Conservation (phyloP, 2,888 invertebrate genomes). For the Allophyes oxyacanthae region DNA sequence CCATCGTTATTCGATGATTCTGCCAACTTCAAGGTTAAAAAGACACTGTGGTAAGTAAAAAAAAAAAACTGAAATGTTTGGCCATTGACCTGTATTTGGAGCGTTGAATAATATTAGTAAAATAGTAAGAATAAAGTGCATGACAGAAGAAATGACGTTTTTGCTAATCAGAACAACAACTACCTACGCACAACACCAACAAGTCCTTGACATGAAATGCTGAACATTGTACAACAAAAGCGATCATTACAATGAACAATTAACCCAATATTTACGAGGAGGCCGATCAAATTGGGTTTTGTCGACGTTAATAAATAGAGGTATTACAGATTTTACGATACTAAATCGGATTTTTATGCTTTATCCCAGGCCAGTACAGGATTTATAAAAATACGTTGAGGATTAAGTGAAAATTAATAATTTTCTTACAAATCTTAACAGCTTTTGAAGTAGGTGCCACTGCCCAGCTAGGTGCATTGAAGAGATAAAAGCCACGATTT, state of each 20-base stretch:
- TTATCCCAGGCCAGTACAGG: background rate
- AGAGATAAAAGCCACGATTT: too few relatives aligned
- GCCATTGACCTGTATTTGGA: too few relatives aligned
- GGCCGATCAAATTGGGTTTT: constrained; percentile 22
- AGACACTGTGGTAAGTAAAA: too few relatives aligned
- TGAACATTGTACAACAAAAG: constrained; percentile 26
- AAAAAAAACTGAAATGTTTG: too few relatives aligned
- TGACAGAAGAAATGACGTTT: background rate
- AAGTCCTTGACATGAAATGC: constrained; percentile 48
- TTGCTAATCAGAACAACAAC: constrained; percentile 5
- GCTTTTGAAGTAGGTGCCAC: too few relatives aligned
- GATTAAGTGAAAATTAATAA: too few relatives aligned
- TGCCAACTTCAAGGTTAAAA: too few relatives aligned
- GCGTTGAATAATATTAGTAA: too few relatives aligned
- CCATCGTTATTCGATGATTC: too few relatives aligned
- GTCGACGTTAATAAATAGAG: constrained; percentile 33
- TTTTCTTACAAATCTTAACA: too few relatives aligned
- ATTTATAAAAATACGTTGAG: background rate
- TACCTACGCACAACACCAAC: background rate
- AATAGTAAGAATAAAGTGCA: background rate
- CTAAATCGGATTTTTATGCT: constrained; percentile 15
- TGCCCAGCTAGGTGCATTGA: too few relatives aligned
- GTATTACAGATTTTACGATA: constrained; percentile 18
- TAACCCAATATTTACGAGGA: constrained; percentile 49
- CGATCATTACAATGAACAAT: constrained; percentile 44